Percentiles rank a stretch among this genome's conserved stretches.
These are phyloP conservation scores for Polydrusus cervinus DNA, from an alignment of 2,888 invertebrate genomes.

Conservation along the genomic window DNA sequence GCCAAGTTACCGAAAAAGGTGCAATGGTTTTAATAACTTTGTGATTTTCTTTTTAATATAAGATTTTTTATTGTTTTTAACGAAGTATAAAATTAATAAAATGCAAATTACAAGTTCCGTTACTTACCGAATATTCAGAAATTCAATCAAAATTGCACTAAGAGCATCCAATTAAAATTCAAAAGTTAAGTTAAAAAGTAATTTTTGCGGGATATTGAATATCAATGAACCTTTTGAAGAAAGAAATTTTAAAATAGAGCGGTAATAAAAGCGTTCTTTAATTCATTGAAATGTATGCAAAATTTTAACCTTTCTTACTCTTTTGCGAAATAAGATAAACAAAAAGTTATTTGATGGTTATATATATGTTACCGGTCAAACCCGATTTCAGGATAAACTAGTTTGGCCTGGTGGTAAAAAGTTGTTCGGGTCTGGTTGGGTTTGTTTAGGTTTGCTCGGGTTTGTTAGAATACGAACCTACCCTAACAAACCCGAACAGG, in stretches of 20 bases:
- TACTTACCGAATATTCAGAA: conserved; percentile 26
- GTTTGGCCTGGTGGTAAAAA: too few relatives aligned
- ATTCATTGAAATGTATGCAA: conserved; percentile 34
- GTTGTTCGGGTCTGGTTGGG: too few relatives aligned
- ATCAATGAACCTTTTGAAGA: conserved; percentile 32
- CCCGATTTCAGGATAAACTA: too few relatives aligned
- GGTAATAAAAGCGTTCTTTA: conserved; percentile 32
- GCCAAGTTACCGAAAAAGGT: too few relatives aligned
- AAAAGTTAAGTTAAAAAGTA: conserved; percentile 47
- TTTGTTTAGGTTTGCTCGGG: too few relatives aligned
- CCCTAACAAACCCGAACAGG: too few relatives aligned
- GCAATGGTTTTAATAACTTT: too few relatives aligned
- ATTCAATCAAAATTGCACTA: conserved; percentile 40
- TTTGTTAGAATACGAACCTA: too few relatives aligned
- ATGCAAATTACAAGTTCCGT: conserved; percentile 41
- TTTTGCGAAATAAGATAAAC: too few relatives aligned
- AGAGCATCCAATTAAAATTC: conserved; percentile 44
- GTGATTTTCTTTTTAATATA: too few relatives aligned
- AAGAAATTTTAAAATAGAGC: conserved; percentile 22
- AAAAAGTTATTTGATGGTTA: too few relatives aligned
- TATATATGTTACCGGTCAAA: too few relatives aligned
- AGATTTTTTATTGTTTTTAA: not conserved
- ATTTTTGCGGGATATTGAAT: conserved; percentile 49
- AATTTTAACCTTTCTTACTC: conserved; percentile 9
- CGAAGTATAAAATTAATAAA: conserved; percentile 38